phyloP scores from a whole-genome alignment of 2,113 vertebrate genomes.

The Tupaia tana region DNA sequence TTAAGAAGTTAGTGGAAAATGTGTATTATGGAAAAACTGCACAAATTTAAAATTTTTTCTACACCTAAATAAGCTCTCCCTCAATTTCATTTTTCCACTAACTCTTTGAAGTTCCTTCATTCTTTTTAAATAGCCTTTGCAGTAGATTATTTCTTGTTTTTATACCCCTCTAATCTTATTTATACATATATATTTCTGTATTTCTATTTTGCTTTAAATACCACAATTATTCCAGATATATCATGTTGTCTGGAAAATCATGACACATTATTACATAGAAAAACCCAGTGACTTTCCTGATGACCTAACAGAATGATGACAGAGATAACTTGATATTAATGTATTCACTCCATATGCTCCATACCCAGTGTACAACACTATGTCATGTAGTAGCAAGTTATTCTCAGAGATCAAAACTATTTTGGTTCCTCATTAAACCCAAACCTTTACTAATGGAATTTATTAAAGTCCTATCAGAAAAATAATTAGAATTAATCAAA shows the following conservation, averaged over 20 bases:
- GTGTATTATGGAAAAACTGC: no score
- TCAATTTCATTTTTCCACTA: no score
- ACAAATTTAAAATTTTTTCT: no score
- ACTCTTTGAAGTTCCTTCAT: no score
- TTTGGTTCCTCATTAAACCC: not conserved
- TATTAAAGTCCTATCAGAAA: not conserved
- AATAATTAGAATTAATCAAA: conserved; percentile 33
- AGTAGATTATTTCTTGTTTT: conserved; percentile 40
- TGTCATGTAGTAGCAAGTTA: not conserved
- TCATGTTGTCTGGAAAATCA: no score
- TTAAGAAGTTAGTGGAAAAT: no score
- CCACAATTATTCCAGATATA: conserved; percentile 15
- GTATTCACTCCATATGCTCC: not conserved
- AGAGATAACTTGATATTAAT: not conserved
- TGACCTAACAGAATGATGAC: not conserved
- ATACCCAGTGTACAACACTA: fast-evolving
- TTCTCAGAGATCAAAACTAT: conserved; percentile 7
- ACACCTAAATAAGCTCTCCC: no score
- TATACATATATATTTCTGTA: not conserved
- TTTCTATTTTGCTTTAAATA: conserved; percentile 59
- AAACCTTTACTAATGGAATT: conserved; percentile 9
- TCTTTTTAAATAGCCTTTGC: not conserved
- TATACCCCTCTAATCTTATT: conserved; percentile 9
- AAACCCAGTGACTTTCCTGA: no score
- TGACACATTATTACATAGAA: no score